A percentile compares a stretch with the other conserved stretches of the same genome.
These are phyloP conservation scores for Poeciliopsis paucimaculata DNA, from an alignment of 2,797 vertebrate species.

Conservation along the genomic window DNA sequence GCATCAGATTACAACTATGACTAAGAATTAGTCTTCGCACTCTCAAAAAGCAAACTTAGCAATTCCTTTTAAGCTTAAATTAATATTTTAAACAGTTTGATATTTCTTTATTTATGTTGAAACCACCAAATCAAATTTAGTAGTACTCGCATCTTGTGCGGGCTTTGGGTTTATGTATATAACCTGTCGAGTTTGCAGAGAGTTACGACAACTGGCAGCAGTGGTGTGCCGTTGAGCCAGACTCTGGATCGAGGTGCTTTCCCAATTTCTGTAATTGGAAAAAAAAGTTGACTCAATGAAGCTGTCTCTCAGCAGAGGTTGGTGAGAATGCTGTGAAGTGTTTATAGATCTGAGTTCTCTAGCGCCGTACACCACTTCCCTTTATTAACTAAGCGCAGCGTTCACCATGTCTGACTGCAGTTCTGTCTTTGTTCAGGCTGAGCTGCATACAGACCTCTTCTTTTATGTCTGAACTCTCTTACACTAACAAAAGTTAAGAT, in stretches of 20 bases:
- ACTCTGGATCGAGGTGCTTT: background rate
- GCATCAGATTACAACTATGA: background rate
- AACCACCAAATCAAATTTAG: background rate
- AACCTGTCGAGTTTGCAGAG: background rate
- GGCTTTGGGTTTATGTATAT: background rate
- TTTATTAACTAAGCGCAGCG: conserved; percentile 10
- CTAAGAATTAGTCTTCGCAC: background rate
- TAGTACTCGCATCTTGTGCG: background rate
- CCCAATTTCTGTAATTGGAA: background rate
- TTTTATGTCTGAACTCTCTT: conserved; percentile 44
- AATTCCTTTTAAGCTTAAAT: background rate
- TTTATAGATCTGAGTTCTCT: conserved; percentile 7
- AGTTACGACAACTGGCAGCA: background rate
- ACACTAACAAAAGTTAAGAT: conserved; percentile 12
- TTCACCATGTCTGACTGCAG: conserved; percentile 9
- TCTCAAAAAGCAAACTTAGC: background rate
- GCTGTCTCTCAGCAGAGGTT: background rate
- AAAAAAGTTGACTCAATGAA: background rate
- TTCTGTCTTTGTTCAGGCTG: conserved; percentile 31
- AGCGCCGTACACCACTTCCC: conserved; percentile 10
- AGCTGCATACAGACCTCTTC: conserved; percentile 2
- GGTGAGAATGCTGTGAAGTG: conserved; percentile 19
- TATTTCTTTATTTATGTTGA: background rate
- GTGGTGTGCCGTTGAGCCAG: background rate
- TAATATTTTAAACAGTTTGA: background rate